Evolutionary conservation across 2,113 vertebrate genomes (phyloP).

Genomic region (Cynocephalus volans): DNA sequence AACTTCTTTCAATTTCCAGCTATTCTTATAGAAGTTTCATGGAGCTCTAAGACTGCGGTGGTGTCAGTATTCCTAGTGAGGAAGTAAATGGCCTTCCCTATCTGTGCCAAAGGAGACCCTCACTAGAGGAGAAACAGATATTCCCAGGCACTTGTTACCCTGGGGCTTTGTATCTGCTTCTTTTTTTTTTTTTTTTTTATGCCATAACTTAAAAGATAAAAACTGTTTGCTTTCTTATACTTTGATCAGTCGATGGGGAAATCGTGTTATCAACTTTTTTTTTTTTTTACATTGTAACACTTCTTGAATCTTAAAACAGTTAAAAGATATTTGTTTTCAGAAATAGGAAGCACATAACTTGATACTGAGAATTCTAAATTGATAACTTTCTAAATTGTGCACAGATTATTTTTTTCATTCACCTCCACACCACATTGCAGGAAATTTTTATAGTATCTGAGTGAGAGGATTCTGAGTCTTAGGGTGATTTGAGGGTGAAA

Average conservation of each 20-base stretch:
- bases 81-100: not conserved
- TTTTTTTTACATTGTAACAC: not conserved
- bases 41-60: too few relatives aligned
- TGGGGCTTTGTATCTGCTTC: too few relatives aligned
- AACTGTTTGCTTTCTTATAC: not conserved
- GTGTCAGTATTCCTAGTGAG: rapidly evolving
- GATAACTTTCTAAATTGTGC: too few relatives aligned
- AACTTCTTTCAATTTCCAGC: not conserved
- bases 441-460: not conserved
- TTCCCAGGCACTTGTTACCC: not conserved
- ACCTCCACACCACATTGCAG: not conserved
- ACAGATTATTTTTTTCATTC: not conserved
- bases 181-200: too few relatives aligned
- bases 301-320: not conserved
- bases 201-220: not conserved
- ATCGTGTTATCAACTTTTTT: not conserved
- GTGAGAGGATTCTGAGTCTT: not conserved
- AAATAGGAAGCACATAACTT: not conserved
- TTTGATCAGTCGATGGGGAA: not conserved
- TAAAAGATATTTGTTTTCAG: not conserved
- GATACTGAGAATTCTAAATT: not conserved
- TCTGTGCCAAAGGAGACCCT: rapidly evolving
- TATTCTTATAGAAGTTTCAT: rapidly evolving
- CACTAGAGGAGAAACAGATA: rapidly evolving
- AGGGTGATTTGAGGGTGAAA: not conserved